Conservation (phyloP, 2,113 vertebrate genomes). For the Cathartes aura region DNA sequence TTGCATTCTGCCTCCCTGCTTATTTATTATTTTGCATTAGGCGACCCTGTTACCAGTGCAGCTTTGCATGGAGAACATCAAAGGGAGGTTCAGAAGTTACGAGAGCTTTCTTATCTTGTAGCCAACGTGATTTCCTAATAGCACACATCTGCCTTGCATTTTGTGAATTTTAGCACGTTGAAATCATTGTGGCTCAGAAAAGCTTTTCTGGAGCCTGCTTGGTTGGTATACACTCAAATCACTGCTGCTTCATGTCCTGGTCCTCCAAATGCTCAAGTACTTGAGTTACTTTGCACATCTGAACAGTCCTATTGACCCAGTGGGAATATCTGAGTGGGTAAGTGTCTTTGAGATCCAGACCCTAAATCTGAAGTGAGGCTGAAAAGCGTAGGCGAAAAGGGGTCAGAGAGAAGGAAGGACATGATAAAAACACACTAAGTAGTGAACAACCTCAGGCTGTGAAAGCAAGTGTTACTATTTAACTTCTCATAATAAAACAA, state of each 20-base stretch:
- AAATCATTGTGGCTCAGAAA: not conserved
- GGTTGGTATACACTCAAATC: not conserved
- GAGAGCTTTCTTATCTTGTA: not conserved
- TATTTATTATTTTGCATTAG: not conserved
- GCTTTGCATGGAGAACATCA: not conserved
- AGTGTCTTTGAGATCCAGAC: not conserved
- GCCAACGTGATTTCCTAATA: not conserved
- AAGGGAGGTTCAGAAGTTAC: not conserved
- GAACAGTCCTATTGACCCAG: not conserved
- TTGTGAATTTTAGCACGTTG: conserved; percentile 4
- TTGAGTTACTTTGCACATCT: not conserved
- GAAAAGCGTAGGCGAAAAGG: not conserved
- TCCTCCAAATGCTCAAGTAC: not conserved
- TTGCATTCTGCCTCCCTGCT: not conserved
- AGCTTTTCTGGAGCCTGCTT: not conserved
- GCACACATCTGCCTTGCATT: conserved; percentile 21
- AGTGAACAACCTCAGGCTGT: not conserved
- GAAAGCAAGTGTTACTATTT: not conserved
- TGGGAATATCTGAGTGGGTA: not conserved
- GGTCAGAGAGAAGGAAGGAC: not conserved
- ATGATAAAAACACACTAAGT: not conserved
- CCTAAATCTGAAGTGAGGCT: not conserved
- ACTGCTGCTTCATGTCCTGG: not conserved
- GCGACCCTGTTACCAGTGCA: not conserved
- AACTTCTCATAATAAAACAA: not conserved